phyloP scores from a whole-genome alignment of 2,797 vertebrate genomes.

The Craterocephalus amniculus region DNA sequence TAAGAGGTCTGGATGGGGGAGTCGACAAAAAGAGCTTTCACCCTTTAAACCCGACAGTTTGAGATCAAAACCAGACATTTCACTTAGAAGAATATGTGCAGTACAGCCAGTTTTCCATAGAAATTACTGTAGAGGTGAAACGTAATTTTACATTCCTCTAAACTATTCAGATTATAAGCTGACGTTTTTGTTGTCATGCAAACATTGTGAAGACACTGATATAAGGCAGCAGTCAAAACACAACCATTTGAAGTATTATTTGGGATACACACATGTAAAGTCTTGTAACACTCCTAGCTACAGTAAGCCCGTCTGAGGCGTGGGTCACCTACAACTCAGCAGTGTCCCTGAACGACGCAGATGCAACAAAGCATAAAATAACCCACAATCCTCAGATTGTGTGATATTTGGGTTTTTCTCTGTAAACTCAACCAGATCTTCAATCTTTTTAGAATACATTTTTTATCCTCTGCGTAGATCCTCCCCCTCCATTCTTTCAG shows the following conservation, averaged over 20 bases:
- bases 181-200: background rate
- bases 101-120: background rate
- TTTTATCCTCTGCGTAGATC: background rate
- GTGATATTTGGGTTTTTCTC: background rate
- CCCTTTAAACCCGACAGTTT: background rate
- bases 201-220: background rate
- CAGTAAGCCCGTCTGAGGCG: background rate
- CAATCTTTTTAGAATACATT: background rate
- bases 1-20: background rate
- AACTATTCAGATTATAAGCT: background rate
- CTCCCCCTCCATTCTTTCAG: slow-evolving; percentile 1
- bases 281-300: slow-evolving; percentile 7
- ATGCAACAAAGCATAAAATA: background rate
- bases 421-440: background rate
- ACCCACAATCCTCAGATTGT: background rate
- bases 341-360: slow-evolving; percentile 1
- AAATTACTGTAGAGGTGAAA: background rate
- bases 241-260: background rate
- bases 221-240: background rate
- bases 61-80: slow-evolving; percentile 15
- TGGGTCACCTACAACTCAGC: background rate
- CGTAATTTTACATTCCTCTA: background rate
- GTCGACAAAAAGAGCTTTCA: background rate
- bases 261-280: background rate
- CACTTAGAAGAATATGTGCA: background rate